Evolutionary conservation across 2,113 vertebrate genomes (phyloP).

Genomic region (Channa argus): DNA sequence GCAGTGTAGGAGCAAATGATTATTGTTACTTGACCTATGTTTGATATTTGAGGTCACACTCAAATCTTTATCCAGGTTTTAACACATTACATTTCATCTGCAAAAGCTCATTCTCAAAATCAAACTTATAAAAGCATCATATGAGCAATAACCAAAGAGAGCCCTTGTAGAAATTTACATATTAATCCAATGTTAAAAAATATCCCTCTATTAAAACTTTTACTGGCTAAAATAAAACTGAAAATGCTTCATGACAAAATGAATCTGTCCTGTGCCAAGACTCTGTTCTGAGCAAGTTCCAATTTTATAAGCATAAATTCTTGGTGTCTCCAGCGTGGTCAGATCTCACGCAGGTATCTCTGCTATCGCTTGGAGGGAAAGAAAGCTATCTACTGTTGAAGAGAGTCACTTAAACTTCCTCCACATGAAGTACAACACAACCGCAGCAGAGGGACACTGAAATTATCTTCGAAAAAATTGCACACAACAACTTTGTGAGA

Average conservation of each 20-base stretch:
- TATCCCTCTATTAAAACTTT: slow-evolving; percentile 79
- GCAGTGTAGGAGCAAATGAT: slow-evolving; percentile 33
- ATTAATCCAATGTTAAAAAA: slow-evolving; percentile 86
- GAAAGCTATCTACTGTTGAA: slow-evolving; percentile 26
- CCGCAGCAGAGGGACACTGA: slow-evolving; percentile 29
- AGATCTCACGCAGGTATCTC: slow-evolving; percentile 41
- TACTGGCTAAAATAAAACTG: slow-evolving; percentile 82
- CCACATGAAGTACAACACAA: slow-evolving; percentile 10
- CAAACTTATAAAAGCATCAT: slow-evolving; percentile 85
- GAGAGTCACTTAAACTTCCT: slow-evolving; percentile 40
- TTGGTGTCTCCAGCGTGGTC: slow-evolving; percentile 14
- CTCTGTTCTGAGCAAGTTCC: slow-evolving; percentile 63
- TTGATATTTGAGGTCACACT: slow-evolving; percentile 60
- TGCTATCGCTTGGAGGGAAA: slow-evolving; percentile 16
- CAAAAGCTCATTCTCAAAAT: slow-evolving; percentile 83
- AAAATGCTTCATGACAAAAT: slow-evolving; percentile 82
- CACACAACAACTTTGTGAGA: not conserved
- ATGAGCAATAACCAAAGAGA: slow-evolving; percentile 76
- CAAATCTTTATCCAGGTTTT: slow-evolving; percentile 61
- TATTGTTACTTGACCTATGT: slow-evolving; percentile 52
- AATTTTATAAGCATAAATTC: slow-evolving; percentile 65
- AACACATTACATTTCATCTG: slow-evolving; percentile 74
- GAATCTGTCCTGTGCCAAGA: slow-evolving; percentile 69
- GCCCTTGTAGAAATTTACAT: slow-evolving; percentile 83
- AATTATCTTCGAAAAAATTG: not conserved